Evolutionary conservation across 2,797 vertebrate species (phyloP).

Genomic region (Perodicticus potto): DNA sequence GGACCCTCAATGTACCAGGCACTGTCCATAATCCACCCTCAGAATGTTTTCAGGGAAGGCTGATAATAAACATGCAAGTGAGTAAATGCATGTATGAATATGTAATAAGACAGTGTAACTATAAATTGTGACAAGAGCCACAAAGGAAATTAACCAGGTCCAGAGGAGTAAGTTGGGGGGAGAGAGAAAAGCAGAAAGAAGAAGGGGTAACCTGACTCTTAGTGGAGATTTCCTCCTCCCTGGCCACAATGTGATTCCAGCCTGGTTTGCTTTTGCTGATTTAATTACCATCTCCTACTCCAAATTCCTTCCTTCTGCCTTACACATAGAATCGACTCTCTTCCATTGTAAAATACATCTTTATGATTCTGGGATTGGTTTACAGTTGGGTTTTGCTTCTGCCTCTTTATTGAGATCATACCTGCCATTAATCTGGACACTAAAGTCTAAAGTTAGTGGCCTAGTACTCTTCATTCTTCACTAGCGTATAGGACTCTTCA

Average conservation of each 20-base stretch:
- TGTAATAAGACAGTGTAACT: not conserved
- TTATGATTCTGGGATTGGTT: not conserved
- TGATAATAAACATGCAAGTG: not conserved
- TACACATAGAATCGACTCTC: not conserved
- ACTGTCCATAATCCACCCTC: not conserved
- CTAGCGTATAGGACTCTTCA: not conserved
- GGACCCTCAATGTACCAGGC: not conserved
- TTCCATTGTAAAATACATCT: not conserved
- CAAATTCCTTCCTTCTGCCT: not conserved
- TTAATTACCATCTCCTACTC: not conserved
- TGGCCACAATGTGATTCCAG: not conserved
- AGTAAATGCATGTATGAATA: not conserved
- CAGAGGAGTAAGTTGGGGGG: fast-evolving
- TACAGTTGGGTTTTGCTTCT: not conserved
- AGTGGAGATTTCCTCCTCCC: not conserved
- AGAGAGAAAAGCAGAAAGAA: not conserved
- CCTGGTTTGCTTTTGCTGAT: not conserved
- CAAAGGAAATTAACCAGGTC: not conserved
- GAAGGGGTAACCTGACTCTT: not conserved
- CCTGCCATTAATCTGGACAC: not conserved
- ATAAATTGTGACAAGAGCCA: not conserved
- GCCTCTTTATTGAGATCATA: not conserved
- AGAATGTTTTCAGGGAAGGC: not conserved
- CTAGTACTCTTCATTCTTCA: not conserved
- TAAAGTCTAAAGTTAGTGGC: not conserved